Percentiles rank a stretch among this genome's conserved stretches.
Conservation (phyloP, 2,113 vertebrate genomes). For the Probosciger aterrimus region DNA sequence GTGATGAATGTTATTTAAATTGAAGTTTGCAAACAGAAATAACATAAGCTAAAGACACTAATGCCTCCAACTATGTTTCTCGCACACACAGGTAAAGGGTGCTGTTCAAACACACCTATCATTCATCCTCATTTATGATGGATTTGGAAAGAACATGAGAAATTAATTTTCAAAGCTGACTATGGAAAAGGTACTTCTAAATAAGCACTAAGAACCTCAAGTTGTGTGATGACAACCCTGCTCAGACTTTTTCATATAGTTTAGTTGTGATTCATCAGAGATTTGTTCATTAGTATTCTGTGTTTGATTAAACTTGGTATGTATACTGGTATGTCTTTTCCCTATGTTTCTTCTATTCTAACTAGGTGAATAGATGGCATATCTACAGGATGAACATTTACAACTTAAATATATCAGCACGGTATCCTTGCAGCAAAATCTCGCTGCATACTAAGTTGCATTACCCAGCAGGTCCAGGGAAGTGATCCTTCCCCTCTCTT, state of each 20-base stretch:
- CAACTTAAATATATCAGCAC: not conserved
- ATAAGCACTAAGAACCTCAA: not conserved
- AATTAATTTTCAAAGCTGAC: not conserved
- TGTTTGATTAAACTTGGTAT: not conserved
- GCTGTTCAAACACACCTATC: not conserved
- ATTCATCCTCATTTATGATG: not conserved
- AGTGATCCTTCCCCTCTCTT: not conserved
- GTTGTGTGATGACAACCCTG: not conserved
- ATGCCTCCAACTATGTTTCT: not conserved
- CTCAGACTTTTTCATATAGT: not conserved
- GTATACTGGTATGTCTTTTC: not conserved
- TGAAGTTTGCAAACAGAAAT: not conserved
- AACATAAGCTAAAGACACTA: not conserved
- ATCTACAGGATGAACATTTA: not conserved
- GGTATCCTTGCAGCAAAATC: not conserved
- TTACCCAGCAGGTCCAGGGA: not conserved
- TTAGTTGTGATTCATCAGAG: not conserved
- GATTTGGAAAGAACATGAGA: not conserved
- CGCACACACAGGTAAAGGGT: not conserved
- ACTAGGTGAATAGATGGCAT: not conserved
- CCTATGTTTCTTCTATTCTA: not conserved
- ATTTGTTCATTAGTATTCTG: not conserved
- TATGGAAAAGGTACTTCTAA: not conserved
- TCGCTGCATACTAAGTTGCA: not conserved
- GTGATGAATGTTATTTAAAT: not conserved